phyloP scores from a whole-genome alignment of 2,888 invertebrate genomes.

The Mamestra brassicae region DNA sequence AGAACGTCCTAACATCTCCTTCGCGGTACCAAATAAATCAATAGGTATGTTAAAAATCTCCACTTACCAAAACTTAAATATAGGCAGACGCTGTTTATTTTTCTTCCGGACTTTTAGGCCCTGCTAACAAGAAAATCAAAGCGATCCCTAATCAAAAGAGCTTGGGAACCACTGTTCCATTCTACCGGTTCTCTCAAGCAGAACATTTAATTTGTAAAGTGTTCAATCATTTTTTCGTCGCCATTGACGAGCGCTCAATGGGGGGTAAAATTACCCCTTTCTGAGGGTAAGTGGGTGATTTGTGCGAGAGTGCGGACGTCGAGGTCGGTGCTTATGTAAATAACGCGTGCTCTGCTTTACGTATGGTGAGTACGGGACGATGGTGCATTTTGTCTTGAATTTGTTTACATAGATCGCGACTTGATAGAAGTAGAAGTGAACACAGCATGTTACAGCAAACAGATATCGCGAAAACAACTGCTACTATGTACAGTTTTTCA shows the following conservation, averaged over 20 bases:
- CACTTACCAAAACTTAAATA: no score
- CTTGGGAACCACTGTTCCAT: slow-evolving; percentile 26
- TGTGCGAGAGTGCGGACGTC: slow-evolving; percentile 47
- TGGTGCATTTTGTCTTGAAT: background rate
- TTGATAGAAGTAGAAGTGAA: background rate
- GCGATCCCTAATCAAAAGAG: background rate
- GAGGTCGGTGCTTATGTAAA: slow-evolving; percentile 27
- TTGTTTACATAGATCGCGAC: background rate
- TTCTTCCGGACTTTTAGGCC: background rate
- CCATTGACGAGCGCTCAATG: slow-evolving; percentile 64
- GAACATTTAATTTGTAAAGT: slow-evolving; percentile 65
- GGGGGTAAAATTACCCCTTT: slow-evolving; percentile 68
- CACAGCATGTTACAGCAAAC: no score
- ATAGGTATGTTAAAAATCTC: no score
- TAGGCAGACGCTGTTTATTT: background rate
- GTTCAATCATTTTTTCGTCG: slow-evolving; percentile 67
- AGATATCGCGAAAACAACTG: no score
- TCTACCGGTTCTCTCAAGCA: slow-evolving; percentile 37
- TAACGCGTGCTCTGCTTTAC: slow-evolving; percentile 4
- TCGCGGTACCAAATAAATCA: no score
- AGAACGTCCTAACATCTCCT: no score
- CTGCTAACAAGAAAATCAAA: background rate
- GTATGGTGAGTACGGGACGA: background rate
- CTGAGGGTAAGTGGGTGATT: slow-evolving; percentile 60
- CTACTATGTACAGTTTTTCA: no score